These are phyloP conservation scores for Caenorhabditis sulstoni DNA, from an alignment of 2,888 invertebrate genomes.

Conservation along the genomic window DNA sequence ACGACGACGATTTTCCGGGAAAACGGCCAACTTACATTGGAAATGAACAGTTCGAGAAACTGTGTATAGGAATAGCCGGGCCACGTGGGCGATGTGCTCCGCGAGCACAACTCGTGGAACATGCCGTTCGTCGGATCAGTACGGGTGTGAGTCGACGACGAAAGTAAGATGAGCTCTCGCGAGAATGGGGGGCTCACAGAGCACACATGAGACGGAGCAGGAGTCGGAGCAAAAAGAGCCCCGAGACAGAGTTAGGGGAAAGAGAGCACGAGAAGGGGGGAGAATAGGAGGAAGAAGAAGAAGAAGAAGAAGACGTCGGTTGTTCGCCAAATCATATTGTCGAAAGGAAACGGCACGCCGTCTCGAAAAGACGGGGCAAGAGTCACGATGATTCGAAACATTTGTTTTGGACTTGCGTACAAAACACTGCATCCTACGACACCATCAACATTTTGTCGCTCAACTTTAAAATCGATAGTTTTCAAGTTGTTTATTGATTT, in stretches of 20 bases:
- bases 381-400: too few relatives aligned
- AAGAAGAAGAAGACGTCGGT: conserved; percentile 15
- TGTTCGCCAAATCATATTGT: too few relatives aligned
- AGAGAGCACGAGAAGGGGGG: background rate
- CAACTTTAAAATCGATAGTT: too few relatives aligned
- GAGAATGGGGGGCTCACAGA: background rate
- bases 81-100: conserved; percentile 53
- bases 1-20: too few relatives aligned
- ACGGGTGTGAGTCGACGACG: conserved; percentile 6
- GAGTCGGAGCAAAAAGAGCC: background rate
- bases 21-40: conserved; percentile 43
- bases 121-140: conserved; percentile 4
- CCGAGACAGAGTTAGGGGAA: background rate
- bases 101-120: conserved; percentile 30
- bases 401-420: too few relatives aligned
- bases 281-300: background rate
- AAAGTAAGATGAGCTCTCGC: conserved; percentile 38
- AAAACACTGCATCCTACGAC: too few relatives aligned
- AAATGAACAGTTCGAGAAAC: conserved; percentile 55
- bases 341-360: too few relatives aligned
- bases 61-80: conserved; percentile 61
- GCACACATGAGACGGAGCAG: conserved; percentile 9
- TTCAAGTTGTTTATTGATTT: too few relatives aligned
- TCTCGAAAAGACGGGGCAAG: too few relatives aligned
- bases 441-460: too few relatives aligned